Percentiles rank a stretch among this genome's conserved stretches.
phyloP scores from a whole-genome alignment of 1,140 invertebrate genomes.

The Schmidtea mediterranea region DNA sequence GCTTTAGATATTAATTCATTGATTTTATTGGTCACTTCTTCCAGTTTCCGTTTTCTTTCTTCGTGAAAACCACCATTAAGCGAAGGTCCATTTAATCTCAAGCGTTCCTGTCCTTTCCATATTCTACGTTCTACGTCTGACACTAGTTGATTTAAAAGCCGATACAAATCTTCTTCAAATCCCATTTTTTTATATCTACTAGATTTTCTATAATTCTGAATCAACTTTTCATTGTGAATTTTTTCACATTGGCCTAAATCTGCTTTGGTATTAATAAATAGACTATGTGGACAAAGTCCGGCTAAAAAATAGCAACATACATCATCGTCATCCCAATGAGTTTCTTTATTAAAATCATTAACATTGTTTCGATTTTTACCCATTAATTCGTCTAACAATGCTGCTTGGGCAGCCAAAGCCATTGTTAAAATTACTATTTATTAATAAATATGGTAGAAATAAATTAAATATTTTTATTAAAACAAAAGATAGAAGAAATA shows the following conservation, averaged over 20 bases:
- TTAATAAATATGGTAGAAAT: no score
- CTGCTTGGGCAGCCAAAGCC: constrained; percentile 29
- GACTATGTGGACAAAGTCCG: constrained; percentile 81
- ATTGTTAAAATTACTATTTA: constrained; percentile 21
- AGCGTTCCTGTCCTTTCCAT: constrained; percentile 61
- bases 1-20: constrained; percentile 13
- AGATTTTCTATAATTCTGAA: constrained; percentile 26
- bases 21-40: neutral
- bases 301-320: constrained; percentile 80
- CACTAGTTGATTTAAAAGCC: constrained; percentile 67
- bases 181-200: constrained; percentile 45
- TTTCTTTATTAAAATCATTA: constrained; percentile 42
- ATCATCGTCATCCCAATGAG: constrained; percentile 73
- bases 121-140: constrained; percentile 79
- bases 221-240: constrained; percentile 56
- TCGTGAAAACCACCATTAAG: neutral
- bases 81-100: constrained; percentile 18
- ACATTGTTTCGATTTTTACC: constrained; percentile 75
- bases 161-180: constrained; percentile 76
- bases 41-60: neutral
- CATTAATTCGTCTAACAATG: constrained; percentile 70
- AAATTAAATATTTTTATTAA: no score
- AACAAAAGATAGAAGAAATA: no score
- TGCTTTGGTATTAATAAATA: constrained; percentile 83
- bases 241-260: constrained; percentile 51